These are phyloP conservation scores for Bombus fervidus DNA, from an alignment of 1,140 invertebrate genomes.

Conservation along the genomic window DNA sequence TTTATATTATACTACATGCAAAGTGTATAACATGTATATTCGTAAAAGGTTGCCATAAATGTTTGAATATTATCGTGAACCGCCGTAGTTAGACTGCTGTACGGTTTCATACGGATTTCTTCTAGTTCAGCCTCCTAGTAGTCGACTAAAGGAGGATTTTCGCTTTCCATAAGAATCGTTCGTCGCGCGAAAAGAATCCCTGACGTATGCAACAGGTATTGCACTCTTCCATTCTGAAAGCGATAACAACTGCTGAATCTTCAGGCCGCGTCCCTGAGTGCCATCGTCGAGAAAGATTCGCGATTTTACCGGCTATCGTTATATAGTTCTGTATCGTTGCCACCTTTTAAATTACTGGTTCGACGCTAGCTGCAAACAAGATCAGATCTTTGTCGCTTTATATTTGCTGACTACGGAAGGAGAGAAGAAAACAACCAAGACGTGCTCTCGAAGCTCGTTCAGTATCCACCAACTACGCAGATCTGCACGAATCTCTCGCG, in stretches of 20 bases:
- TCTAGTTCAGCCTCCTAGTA: too few relatives aligned
- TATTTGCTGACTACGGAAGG: background rate
- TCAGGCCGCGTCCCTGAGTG: slow-evolving; percentile 55
- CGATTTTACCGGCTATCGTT: slow-evolving; percentile 36
- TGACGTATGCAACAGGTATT: slow-evolving; percentile 71
- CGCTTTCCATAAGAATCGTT: slow-evolving; percentile 38
- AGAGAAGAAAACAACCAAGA: background rate
- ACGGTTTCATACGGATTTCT: background rate
- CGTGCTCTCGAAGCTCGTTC: background rate
- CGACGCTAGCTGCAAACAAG: slow-evolving; percentile 7
- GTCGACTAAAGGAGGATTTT: background rate
- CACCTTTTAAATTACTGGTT: background rate
- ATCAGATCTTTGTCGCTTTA: background rate
- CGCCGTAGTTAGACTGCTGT: too few relatives aligned
- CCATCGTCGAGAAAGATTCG: slow-evolving; percentile 59
- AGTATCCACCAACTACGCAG: background rate
- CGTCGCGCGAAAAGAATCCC: slow-evolving; percentile 62
- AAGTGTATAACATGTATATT: too few relatives aligned
- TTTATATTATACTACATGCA: too few relatives aligned
- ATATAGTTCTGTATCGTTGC: background rate
- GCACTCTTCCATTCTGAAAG: slow-evolving; percentile 51
- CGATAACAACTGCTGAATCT: slow-evolving; percentile 68
- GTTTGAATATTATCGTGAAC: too few relatives aligned
- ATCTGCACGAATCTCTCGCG: background rate
- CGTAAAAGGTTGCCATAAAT: too few relatives aligned